Evolutionary conservation across 2,888 invertebrate genomes (phyloP).

Genomic region (Ceratothoa steindachneri): DNA sequence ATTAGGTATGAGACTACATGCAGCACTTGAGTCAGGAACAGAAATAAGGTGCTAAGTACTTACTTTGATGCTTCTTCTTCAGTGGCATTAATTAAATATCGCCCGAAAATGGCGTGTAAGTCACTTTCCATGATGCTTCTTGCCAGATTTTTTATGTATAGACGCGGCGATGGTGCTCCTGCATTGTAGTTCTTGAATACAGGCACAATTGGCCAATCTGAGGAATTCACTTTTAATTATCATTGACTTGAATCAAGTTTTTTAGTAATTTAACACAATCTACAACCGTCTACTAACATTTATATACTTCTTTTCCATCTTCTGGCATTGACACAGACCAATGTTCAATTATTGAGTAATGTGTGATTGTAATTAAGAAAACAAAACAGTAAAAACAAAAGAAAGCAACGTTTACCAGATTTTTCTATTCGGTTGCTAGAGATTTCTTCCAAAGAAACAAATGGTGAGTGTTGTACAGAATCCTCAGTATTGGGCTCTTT

Average conservation of each 20-base stretch:
- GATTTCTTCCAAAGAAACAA: constrained; percentile 11
- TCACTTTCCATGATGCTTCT: constrained; percentile 73
- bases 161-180: constrained; percentile 72
- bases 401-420: not conserved
- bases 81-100: constrained; percentile 58
- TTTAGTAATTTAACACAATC: too few relatives aligned
- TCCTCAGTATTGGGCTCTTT: constrained; percentile 17
- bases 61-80: constrained; percentile 54
- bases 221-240: too few relatives aligned
- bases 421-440: constrained; percentile 4
- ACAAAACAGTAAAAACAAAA: too few relatives aligned
- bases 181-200: constrained; percentile 81
- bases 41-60: constrained; percentile 34
- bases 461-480: not conserved
- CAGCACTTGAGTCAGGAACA: not conserved
- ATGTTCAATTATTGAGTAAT: too few relatives aligned
- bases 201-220: constrained; percentile 67
- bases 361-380: too few relatives aligned
- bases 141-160: constrained; percentile 88
- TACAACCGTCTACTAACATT: too few relatives aligned
- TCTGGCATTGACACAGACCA: too few relatives aligned
- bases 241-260: too few relatives aligned
- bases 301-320: too few relatives aligned
- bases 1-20: too few relatives aligned
- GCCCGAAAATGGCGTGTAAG: constrained; percentile 69